Conservation (phyloP, 2,888 invertebrate genomes). For the Hypselothyrea guttata region DNA sequence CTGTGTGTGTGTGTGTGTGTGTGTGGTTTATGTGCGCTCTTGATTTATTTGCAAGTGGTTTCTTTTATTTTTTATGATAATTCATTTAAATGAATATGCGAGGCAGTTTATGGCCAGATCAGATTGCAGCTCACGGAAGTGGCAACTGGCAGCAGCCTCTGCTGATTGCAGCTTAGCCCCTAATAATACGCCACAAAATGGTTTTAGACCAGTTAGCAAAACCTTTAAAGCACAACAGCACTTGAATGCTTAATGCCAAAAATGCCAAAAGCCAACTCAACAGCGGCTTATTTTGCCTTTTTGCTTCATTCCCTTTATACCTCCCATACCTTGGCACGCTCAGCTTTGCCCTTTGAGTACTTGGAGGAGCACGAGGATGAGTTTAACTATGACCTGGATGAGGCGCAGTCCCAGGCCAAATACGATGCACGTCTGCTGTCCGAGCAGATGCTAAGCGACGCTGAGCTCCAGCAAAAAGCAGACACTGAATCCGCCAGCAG, state of each 20-base stretch:
- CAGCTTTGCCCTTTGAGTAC: slow-evolving; percentile 79
- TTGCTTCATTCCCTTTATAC: slow-evolving; percentile 16
- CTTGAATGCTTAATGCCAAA: slow-evolving; percentile 26
- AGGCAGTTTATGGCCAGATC: slow-evolving; percentile 17
- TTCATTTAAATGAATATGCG: slow-evolving; percentile 54
- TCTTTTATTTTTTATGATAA: slow-evolving; percentile 69
- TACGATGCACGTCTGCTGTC: slow-evolving; percentile 81
- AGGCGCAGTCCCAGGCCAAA: slow-evolving; percentile 82
- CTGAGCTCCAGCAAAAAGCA: slow-evolving; percentile 56
- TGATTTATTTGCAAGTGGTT: slow-evolving; percentile 58
- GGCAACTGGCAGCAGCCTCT: slow-evolving; percentile 54
- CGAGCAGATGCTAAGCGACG: slow-evolving; percentile 79
- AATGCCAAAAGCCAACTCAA: slow-evolving; percentile 46
- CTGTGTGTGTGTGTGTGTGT: slow-evolving; percentile 9
- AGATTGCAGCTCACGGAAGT: slow-evolving; percentile 3
- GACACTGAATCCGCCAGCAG: slow-evolving; percentile 31
- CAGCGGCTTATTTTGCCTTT: slow-evolving; percentile 53
- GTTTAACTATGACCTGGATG: slow-evolving; percentile 81
- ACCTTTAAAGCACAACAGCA: slow-evolving; percentile 27
- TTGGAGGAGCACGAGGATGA: slow-evolving; percentile 80
- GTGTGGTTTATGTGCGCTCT: slow-evolving; percentile 50
- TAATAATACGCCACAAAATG: slow-evolving; percentile 49
- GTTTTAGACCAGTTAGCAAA: slow-evolving; percentile 39
- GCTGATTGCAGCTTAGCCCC: slow-evolving; percentile 54
- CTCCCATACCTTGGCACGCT: not conserved